phyloP scores from a whole-genome alignment of 2,113 vertebrate species.

The Nesogale talazaci region DNA sequence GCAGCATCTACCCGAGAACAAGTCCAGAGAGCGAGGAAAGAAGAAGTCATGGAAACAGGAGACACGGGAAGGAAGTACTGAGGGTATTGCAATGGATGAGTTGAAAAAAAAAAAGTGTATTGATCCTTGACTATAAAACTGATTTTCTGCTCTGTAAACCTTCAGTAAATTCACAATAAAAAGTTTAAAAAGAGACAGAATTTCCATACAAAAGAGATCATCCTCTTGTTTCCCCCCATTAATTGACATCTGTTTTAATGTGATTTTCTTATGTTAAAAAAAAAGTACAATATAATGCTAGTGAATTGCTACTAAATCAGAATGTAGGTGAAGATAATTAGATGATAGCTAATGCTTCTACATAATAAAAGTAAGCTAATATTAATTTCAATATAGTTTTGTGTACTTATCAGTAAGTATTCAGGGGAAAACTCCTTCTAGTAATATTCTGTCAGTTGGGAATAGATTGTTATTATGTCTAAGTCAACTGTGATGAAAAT shows the following conservation, averaged over 20 bases:
- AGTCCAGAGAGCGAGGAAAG: no score
- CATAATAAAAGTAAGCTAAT: constrained; percentile 19
- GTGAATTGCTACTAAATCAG: constrained; percentile 35
- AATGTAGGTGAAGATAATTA: constrained; percentile 4
- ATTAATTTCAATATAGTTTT: constrained; percentile 21
- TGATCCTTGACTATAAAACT: no score
- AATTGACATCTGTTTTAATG: constrained; percentile 39
- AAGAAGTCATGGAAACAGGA: no score
- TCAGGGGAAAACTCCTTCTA: neutral
- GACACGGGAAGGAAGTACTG: no score
- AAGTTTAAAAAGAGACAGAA: neutral
- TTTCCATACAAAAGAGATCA: neutral
- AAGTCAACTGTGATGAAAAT: constrained; percentile 8
- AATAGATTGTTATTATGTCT: constrained; percentile 6
- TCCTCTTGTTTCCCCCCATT: neutral
- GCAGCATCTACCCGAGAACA: no score
- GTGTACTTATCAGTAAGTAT: neutral
- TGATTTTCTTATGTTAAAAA: constrained; percentile 2
- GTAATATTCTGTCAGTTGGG: neutral
- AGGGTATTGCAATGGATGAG: no score
- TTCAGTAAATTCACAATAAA: no score
- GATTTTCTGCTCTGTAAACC: no score
- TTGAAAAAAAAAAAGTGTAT: no score
- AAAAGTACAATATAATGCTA: constrained; percentile 17
- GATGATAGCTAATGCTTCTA: constrained; percentile 7